These are phyloP conservation scores for Magallana angulata DNA, from an alignment of 1,140 invertebrate species.

Conservation along the genomic window DNA sequence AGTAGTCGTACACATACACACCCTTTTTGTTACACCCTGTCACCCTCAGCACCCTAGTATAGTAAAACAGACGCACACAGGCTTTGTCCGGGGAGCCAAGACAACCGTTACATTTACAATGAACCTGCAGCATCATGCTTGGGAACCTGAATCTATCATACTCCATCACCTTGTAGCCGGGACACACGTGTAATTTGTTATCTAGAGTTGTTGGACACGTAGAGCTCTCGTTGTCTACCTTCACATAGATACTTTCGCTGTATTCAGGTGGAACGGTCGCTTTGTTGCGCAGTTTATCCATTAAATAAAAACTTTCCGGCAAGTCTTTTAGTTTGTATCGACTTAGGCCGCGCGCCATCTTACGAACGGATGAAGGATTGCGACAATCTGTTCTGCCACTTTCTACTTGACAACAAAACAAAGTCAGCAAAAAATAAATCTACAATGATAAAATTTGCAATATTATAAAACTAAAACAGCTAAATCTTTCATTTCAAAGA, in stretches of 20 bases:
- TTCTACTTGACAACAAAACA: not conserved
- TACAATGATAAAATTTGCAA: not conserved
- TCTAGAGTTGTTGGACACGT: not conserved
- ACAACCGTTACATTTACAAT: not conserved
- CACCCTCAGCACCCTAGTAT: not conserved
- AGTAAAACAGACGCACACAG: not conserved
- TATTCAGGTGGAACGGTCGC: not conserved
- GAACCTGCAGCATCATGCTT: not conserved
- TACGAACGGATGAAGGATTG: not conserved
- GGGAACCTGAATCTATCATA: not conserved
- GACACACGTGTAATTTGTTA: not conserved
- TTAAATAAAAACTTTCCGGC: not conserved
- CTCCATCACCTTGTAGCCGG: not conserved
- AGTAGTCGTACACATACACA: not conserved
- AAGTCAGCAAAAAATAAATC: not conserved
- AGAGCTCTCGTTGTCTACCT: not conserved
- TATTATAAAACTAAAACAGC: no score
- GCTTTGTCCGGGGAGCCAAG: not conserved
- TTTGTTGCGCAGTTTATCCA: not conserved
- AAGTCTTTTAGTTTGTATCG: not conserved
- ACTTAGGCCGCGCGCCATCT: not conserved
- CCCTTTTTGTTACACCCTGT: not conserved
- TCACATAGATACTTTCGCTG: not conserved
- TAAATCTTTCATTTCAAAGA: no score
- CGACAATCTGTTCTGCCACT: not conserved